phyloP scores from a whole-genome alignment of 2,113 vertebrate species.

The Thunnus maccoyii region DNA sequence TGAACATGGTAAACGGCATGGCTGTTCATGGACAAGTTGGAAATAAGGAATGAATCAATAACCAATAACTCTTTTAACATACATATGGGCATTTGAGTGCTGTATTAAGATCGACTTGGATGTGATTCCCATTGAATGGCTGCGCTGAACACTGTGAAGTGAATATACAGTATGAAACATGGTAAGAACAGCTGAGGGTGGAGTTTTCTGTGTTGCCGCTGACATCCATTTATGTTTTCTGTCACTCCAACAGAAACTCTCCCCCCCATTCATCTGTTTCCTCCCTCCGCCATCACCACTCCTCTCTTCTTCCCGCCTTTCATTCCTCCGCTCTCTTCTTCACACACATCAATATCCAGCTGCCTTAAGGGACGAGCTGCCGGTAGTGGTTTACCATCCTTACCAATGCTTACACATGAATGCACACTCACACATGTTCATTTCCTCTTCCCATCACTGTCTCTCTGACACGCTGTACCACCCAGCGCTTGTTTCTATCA shows the following conservation, averaged over 20 bases:
- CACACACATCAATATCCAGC: conserved; percentile 3
- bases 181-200: neutral
- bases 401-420: conserved; percentile 37
- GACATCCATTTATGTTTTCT: conserved; percentile 1
- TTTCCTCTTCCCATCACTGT: neutral
- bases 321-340: neutral
- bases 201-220: neutral
- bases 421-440: conserved; percentile 9
- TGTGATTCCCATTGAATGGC: too few species aligned
- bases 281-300: too few species aligned
- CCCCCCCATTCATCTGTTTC: neutral
- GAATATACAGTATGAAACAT: too few species aligned
- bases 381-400: conserved; percentile 6
- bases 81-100: too few species aligned
- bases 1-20: too few species aligned
- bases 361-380: conserved; percentile 23
- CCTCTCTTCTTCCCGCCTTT: neutral
- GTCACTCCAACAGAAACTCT: neutral
- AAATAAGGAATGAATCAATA: too few species aligned
- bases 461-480: conserved; percentile 38
- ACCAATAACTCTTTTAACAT: too few species aligned
- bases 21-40: too few species aligned
- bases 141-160: too few species aligned
- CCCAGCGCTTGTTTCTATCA: conserved; percentile 18
- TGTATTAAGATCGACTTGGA: too few species aligned